Percentiles rank a stretch among this genome's conserved stretches.
phyloP scores from a whole-genome alignment of 2,888 invertebrate genomes.

The Andrena marginata region DNA sequence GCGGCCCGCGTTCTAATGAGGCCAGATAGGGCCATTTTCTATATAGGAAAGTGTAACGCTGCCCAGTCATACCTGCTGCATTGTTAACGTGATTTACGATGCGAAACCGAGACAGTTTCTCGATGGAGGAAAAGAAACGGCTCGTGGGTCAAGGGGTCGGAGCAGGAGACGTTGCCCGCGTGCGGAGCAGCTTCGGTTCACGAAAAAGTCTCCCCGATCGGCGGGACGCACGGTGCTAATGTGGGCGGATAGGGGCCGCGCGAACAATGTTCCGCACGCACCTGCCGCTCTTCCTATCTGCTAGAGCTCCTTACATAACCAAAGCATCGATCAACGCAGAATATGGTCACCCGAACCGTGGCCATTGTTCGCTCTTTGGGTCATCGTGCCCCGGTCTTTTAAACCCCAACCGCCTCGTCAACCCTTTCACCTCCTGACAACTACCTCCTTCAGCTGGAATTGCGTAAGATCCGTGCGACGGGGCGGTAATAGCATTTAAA shows the following conservation, averaged over 20 bases:
- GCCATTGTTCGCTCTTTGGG: slow-evolving; percentile 29
- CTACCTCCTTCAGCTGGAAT: not conserved
- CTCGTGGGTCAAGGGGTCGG: no score
- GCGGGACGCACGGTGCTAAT: not conserved
- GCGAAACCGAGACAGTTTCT: not conserved
- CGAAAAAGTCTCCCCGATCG: slow-evolving; percentile 13
- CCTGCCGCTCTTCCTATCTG: slow-evolving; percentile 37
- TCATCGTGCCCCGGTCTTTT: slow-evolving; percentile 12
- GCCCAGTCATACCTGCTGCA: slow-evolving; percentile 12
- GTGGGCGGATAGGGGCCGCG: slow-evolving; percentile 21
- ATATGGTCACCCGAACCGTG: not conserved
- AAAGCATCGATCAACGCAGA: slow-evolving; percentile 26
- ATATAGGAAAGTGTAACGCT: not conserved
- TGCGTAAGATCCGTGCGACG: slow-evolving; percentile 1
- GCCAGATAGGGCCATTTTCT: slow-evolving; percentile 10
- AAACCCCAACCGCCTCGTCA: slow-evolving; percentile 5
- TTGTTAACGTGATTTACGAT: slow-evolving; percentile 27
- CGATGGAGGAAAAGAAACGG: not conserved
- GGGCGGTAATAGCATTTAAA: no score
- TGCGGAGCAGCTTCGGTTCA: not conserved
- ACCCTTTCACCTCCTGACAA: not conserved
- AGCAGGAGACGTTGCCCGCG: no score
- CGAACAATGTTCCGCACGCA: slow-evolving; percentile 44
- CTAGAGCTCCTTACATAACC: slow-evolving; percentile 53
- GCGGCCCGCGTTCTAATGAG: slow-evolving; percentile 14